Base-by-base conservation (phyloP, 1,140 invertebrate species). In the Drosophila ercepeae region DNA sequence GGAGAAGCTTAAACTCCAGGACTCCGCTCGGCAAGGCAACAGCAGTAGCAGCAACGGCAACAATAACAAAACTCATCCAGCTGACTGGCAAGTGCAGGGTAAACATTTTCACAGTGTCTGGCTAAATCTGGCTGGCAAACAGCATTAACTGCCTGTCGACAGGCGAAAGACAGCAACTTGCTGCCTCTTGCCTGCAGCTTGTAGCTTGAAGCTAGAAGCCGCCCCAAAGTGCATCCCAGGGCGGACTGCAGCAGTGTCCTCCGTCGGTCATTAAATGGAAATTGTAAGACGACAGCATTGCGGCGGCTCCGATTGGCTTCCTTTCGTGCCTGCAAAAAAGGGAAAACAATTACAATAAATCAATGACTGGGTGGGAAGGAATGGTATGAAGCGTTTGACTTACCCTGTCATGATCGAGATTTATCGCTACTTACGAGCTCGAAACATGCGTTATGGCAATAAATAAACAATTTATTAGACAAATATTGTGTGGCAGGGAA, bases 391-490 rank as follows among this genome's bases (percentile, higher is more conserved):
- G 9, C 13, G 13, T 32, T 7, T 21, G 54, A 69, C 55, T 69
- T 65, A 53, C 39, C 25, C 46, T 72, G 75, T 78, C 75, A 78
- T 78, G 75, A 55, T 61, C 19, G 7, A 52, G 72, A 78, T 78
- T 78, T 78, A 78, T 78, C 36, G 67, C 73, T 39, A 76, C 64
- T 70, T 70, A 70, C 57, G 42, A 54, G 67, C 29, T 21, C 14
- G 39, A 32, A 72, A 32, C 50, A 44, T 54, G 29, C 42, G 36
- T 44, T 52, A 14, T 21, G 25, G 68, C 75, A 73, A 78, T 78
- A 78, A 78, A 78, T 78, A 78, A 78, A 73, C 61, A 78, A 69
- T 78, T 78, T 73, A 51, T 68, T 63, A 70, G 64, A 58, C 67
- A 71, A 70, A 69, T 67, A 67, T 65, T 67, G 29, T 44, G 3